phyloP scores from a whole-genome alignment of 1,140 invertebrate genomes.

The Chironomus striatipennis region DNA sequence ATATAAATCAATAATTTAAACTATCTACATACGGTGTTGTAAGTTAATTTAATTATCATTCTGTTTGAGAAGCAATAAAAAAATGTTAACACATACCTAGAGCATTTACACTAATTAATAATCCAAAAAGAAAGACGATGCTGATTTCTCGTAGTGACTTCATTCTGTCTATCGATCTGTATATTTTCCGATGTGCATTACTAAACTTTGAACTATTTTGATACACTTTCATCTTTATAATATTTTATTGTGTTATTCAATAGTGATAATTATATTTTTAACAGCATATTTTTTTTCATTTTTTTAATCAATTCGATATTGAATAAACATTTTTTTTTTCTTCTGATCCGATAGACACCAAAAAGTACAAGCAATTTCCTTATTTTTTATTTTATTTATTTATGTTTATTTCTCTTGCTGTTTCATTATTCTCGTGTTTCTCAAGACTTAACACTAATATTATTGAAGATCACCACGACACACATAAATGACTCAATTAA shows the following conservation, averaged over 20 bases:
- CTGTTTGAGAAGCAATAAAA: background rate
- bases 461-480: background rate
- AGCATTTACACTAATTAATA: background rate
- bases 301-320: background rate
- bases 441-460: slow-evolving; percentile 14
- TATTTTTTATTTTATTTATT: no score
- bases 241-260: background rate
- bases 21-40: no score
- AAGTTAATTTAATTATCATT: no score
- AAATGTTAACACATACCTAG: background rate
- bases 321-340: background rate
- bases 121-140: background rate
- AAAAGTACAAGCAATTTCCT: background rate
- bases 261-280: background rate
- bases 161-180: background rate
- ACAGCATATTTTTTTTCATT: background rate
- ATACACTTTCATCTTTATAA: slow-evolving; percentile 1
- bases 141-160: background rate
- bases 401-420: no score
- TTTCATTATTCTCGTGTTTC: background rate
- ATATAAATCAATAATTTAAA: no score
- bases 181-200: slow-evolving; percentile 2
- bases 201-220: slow-evolving; percentile 9
- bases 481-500: slow-evolving; percentile 14
- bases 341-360: background rate